Base-by-base conservation (phyloP, 2,113 vertebrate genomes). In the Petrocephalus microphthalmus region DNA sequence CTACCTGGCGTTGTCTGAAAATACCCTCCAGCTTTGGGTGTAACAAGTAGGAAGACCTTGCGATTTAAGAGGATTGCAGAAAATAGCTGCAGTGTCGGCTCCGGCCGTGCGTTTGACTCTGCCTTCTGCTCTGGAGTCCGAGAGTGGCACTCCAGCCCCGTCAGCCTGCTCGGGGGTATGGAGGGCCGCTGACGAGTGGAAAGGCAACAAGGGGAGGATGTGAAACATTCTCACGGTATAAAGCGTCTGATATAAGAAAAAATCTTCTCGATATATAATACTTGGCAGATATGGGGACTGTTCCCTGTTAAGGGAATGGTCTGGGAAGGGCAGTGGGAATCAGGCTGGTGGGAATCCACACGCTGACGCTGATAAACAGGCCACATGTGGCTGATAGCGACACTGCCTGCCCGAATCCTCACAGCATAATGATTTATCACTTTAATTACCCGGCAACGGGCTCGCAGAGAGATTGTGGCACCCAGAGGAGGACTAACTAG, bases 391-490 rank as follows among this genome's bases (percentile, higher is more conserved):
- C 54, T 57, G 84, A 74, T 87, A 88, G 74, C 49, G 19, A 54
- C 88, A 88, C 83, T 85, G 78, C 89, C 87, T 90, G 86, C 88
- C 84, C 37, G 89, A 87, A 89, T 87, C 91, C 87, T 83, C n/a
- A n/a, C 7, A 89, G 88, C 87, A 89, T 89, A 88, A 91, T 91
- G 91, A 91, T 91, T 91, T 91, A 90, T 90, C 78, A 82, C 88
- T 92, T 91, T 91, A 91, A 92, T 92, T 91, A 93, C 89, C 91
- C 78, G 49, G 25, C 17, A 90, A 54, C 15, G 5, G 85, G 20
- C 81, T 87, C 10, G 13, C 10, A 6, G 13, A 29, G 86, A 22
- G 51, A 87, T 53, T 25, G 89, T n/a, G 74, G 17, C 51, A 29
- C 83, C 84, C 88, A 84, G 87, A 85, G 88, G 85, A 87, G 51